phyloP scores from a whole-genome alignment of 1,140 invertebrate species.

The Bombus confusus region DNA sequence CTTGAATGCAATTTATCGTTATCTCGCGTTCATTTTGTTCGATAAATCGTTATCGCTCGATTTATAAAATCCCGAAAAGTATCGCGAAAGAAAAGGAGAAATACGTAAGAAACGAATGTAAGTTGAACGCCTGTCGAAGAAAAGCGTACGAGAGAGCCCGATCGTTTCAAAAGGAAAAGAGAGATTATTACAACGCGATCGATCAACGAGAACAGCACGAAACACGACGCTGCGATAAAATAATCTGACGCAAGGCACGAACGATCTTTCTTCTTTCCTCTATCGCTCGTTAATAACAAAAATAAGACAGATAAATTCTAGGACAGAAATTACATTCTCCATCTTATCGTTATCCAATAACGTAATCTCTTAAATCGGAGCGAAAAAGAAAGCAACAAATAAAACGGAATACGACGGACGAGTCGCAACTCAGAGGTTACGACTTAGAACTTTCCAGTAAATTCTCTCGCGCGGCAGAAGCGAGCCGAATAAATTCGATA shows the following conservation, averaged over 20 bases:
- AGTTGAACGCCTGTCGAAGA: background rate
- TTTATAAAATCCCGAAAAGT: background rate
- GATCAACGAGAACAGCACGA: background rate
- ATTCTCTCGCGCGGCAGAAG: no score
- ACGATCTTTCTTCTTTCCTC: background rate
- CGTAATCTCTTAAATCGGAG: background rate
- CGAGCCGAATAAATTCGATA: no score
- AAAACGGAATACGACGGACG: background rate
- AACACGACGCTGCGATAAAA: background rate
- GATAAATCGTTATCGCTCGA: background rate
- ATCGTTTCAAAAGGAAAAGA: background rate
- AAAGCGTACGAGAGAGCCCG: background rate
- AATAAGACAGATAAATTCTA: background rate
- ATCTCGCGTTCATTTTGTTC: background rate
- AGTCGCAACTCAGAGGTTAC: no score
- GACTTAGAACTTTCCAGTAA: no score
- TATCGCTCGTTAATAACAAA: background rate
- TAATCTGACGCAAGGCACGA: background rate
- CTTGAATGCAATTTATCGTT: background rate
- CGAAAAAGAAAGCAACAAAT: no score
- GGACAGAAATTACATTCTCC: background rate
- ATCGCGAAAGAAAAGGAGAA: background rate
- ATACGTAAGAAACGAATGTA: no score
- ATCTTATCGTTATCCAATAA: background rate
- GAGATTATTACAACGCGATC: background rate